Conservation (phyloP, 1,140 invertebrate genomes). For the Penaeus chinensis region DNA sequence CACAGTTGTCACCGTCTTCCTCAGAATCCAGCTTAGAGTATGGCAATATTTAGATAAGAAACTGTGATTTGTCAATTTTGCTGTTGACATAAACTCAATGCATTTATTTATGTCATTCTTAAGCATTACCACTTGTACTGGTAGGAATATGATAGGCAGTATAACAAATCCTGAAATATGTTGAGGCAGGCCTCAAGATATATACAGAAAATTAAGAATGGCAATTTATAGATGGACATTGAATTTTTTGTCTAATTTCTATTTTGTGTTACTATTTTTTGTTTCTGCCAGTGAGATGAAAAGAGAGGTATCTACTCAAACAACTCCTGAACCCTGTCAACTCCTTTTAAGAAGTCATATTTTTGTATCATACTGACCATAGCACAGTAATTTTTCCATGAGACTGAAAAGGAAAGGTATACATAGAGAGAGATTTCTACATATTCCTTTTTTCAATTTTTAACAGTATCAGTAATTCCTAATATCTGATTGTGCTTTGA, state of each 20-base stretch:
- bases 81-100: neutral
- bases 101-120: conserved; percentile 1
- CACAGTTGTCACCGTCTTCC: conserved; percentile 60
- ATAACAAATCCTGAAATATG: no score
- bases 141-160: no score
- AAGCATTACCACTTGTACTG: neutral
- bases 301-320: neutral
- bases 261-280: neutral
- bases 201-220: no score
- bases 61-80: neutral
- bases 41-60: conserved; percentile 58
- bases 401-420: neutral
- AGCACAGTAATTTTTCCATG: no score
- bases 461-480: neutral
- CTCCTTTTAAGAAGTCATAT: conserved; percentile 8
- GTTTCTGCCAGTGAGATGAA: neutral
- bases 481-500: neutral
- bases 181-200: no score
- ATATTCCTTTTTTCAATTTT: conserved; percentile 1
- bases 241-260: neutral
- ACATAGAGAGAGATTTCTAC: neutral
- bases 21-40: conserved; percentile 63
- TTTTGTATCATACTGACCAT: neutral
- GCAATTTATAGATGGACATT: no score
- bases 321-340: conserved; percentile 44